These are phyloP conservation scores for Hemitrygon akajei DNA, from an alignment of 2,797 vertebrate species.

Conservation along the genomic window DNA sequence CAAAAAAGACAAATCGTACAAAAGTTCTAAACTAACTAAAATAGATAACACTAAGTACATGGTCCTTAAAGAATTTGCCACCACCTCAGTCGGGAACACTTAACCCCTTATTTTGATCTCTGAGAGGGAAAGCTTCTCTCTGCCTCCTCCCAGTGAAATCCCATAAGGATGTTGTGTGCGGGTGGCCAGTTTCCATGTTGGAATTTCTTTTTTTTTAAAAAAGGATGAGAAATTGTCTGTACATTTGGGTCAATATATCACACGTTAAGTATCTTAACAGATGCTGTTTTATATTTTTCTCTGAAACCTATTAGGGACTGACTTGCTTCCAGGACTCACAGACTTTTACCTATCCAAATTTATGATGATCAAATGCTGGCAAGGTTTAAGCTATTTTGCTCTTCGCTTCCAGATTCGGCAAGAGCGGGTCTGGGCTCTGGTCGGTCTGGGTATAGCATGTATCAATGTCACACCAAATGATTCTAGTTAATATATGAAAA, in stretches of 20 bases:
- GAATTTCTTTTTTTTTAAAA: neutral
- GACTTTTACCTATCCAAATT: neutral
- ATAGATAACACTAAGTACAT: too few relatives aligned
- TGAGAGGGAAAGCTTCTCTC: too few relatives aligned
- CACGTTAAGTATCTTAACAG: neutral
- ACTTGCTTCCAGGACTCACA: neutral
- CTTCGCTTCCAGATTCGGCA: neutral
- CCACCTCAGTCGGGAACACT: too few relatives aligned
- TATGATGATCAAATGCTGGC: neutral
- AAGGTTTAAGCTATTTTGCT: neutral
- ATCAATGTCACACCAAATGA: neutral
- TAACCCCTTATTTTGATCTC: too few relatives aligned
- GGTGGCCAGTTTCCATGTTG: neutral
- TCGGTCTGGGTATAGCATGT: neutral
- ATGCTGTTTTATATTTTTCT: neutral
- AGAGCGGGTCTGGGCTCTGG: neutral
- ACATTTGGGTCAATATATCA: neutral
- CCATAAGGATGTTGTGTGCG: neutral
- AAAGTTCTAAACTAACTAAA: too few relatives aligned
- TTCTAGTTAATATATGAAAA: neutral
- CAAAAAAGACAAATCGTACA: too few relatives aligned
- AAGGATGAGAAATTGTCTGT: neutral
- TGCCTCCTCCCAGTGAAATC: too few relatives aligned
- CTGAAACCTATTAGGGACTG: neutral
- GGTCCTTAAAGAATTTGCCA: too few relatives aligned